Conservation (phyloP, 2,797 vertebrate genomes). For the Xenopus petersii region DNA sequence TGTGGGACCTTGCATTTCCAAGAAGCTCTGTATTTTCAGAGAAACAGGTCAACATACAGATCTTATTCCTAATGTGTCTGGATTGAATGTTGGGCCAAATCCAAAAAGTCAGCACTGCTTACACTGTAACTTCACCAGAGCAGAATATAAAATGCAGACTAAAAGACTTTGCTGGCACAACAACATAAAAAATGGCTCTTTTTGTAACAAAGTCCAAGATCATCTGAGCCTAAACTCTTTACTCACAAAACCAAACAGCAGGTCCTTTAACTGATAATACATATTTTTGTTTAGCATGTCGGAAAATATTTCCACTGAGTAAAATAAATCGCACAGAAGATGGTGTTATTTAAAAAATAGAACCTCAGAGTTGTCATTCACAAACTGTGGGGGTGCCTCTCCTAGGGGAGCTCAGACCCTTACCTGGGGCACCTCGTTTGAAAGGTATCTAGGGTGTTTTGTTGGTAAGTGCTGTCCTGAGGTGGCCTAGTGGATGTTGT, state of each 20-base stretch:
- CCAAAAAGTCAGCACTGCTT: slow-evolving; percentile 4
- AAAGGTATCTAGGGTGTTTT: too few relatives aligned
- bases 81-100: slow-evolving; percentile 15
- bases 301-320: slow-evolving; percentile 15
- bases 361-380: too few relatives aligned
- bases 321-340: too few relatives aligned
- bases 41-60: slow-evolving; percentile 26
- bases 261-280: not conserved
- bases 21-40: slow-evolving; percentile 27
- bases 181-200: slow-evolving; percentile 36
- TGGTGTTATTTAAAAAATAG: too few relatives aligned
- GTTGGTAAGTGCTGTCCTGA: too few relatives aligned
- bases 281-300: not conserved
- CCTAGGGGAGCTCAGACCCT: too few relatives aligned
- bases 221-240: slow-evolving; percentile 11
- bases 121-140: not conserved
- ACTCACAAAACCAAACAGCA: slow-evolving; percentile 30
- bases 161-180: slow-evolving; percentile 8
- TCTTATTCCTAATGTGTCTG: slow-evolving; percentile 28
- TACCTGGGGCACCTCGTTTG: too few relatives aligned
- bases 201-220: slow-evolving; percentile 34
- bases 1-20: slow-evolving; percentile 21
- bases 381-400: too few relatives aligned
- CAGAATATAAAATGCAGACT: not conserved
- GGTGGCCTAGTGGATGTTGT: too few relatives aligned